Conservation (phyloP, 2,797 vertebrate genomes). For the Characodon lateralis region DNA sequence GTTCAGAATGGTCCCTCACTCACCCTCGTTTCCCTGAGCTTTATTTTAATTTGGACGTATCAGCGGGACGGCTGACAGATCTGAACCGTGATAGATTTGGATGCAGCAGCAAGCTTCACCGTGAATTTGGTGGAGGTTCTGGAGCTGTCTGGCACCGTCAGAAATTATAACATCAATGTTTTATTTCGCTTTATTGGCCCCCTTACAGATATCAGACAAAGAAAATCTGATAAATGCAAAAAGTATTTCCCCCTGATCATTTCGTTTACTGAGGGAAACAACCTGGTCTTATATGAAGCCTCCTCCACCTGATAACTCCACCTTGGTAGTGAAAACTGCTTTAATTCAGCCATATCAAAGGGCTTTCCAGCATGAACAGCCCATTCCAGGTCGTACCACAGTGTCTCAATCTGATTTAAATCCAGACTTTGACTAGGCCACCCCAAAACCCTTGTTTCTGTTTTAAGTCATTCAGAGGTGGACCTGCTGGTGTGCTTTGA, state of each 20-base stretch:
- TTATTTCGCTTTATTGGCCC: not conserved
- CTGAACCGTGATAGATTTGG: not conserved
- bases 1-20: constrained; percentile 27
- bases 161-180: no score
- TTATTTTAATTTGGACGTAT: constrained; percentile 34
- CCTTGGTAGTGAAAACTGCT: no score
- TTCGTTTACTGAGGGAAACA: not conserved
- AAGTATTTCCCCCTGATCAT: not conserved
- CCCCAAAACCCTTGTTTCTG: not conserved
- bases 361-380: no score
- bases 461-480: not conserved
- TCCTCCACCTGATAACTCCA: no score
- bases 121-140: not conserved
- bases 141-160: no score
- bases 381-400: no score
- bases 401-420: not conserved
- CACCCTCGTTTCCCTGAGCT: constrained; percentile 21
- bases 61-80: constrained; percentile 24
- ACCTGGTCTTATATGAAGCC: no score
- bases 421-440: not conserved
- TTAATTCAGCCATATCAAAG: no score
- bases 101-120: no score
- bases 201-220: not conserved
- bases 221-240: not conserved
- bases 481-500: no score